Conservation (phyloP, 2,888 invertebrate genomes). For the Ormyrus pomaceus region DNA sequence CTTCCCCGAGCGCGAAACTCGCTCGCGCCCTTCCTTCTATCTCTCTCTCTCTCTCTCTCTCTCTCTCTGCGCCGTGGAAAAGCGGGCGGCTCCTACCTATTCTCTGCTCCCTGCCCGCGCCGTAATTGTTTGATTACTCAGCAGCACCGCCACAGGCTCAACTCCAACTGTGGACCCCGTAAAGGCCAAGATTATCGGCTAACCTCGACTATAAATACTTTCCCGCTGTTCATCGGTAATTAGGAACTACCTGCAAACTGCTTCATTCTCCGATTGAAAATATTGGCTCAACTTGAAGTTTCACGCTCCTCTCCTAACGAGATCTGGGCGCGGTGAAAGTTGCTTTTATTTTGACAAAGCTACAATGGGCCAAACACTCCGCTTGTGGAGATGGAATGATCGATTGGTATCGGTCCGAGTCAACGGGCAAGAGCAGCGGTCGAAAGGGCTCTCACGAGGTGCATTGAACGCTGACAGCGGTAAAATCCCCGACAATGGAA, state of each 20-base stretch:
- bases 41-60: conserved; percentile 12
- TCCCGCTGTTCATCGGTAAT: conserved; percentile 63
- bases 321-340: not conserved
- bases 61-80: not conserved
- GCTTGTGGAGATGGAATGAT: not conserved
- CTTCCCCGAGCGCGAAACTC: conserved; percentile 36
- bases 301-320: too few species aligned
- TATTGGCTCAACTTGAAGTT: too few species aligned
- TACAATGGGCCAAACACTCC: not conserved
- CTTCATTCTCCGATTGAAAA: too few species aligned
- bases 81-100: too few species aligned
- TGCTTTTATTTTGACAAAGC: conserved; percentile 12
- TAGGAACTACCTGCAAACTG: conserved; percentile 55
- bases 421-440: conserved; percentile 11
- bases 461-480: not conserved
- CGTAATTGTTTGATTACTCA: conserved; percentile 76
- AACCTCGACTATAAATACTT: conserved; percentile 52
- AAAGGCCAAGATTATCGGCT: conserved; percentile 66
- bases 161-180: conserved; percentile 70
- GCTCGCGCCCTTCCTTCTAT: conserved; percentile 17
- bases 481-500: conserved; percentile 45
- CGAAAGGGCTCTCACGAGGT: conserved; percentile 38
- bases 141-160: conserved; percentile 71
- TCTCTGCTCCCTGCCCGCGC: not conserved
- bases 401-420: conserved; percentile 52